Conservation (phyloP, 2,797 vertebrate species). For the Eospalax fontanierii region DNA sequence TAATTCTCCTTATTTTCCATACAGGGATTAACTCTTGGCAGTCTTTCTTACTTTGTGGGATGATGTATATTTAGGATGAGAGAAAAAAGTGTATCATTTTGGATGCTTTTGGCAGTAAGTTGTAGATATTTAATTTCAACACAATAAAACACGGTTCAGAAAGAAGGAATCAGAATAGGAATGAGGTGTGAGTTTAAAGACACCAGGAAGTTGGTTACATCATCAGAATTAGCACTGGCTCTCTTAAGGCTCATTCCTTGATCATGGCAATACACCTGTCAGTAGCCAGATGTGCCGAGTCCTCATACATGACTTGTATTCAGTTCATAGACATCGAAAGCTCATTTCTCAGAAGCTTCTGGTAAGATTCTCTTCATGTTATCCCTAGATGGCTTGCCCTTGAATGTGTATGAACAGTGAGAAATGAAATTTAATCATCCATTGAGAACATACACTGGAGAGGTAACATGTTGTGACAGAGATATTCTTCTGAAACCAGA, state of each 20-base stretch:
- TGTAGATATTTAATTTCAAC: neutral
- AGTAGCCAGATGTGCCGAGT: neutral
- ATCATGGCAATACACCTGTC: neutral
- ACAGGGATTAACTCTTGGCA: neutral
- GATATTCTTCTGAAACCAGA: neutral
- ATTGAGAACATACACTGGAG: neutral
- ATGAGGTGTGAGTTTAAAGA: neutral
- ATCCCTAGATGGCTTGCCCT: neutral
- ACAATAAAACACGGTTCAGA: neutral
- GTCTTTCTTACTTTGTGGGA: neutral
- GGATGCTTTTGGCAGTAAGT: neutral
- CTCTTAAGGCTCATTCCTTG: neutral
- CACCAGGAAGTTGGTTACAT: neutral
- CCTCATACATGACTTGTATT: neutral
- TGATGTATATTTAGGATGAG: neutral
- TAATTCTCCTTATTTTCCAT: neutral
- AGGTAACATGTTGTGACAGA: neutral
- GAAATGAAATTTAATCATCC: neutral
- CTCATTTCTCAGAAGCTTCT: neutral
- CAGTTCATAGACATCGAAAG: neutral
- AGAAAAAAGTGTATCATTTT: neutral
- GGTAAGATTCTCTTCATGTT: neutral
- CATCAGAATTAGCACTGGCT: neutral
- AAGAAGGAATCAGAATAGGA: neutral
- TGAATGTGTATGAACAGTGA: neutral